These are phyloP conservation scores for Parus major DNA, from an alignment of 2,113 vertebrate genomes.

Conservation along the genomic window DNA sequence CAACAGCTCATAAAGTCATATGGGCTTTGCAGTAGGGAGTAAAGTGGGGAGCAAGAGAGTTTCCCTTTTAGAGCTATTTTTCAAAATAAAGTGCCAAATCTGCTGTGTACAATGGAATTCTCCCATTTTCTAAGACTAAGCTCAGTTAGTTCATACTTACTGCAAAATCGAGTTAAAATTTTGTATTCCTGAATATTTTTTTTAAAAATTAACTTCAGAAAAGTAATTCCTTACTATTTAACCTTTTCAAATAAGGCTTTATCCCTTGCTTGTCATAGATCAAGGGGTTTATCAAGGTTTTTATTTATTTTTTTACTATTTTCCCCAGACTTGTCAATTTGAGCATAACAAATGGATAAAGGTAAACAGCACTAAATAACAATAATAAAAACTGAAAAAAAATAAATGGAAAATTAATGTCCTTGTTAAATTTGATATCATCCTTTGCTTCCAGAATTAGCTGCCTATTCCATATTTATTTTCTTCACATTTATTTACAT, in stretches of 20 bases:
- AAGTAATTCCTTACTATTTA: neutral
- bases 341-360: neutral
- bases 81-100: neutral
- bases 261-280: neutral
- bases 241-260: neutral
- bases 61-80: neutral
- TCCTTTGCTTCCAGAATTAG: neutral
- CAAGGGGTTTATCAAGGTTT: neutral
- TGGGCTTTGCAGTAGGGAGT: neutral
- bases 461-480: neutral
- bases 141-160: neutral
- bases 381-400: neutral
- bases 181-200: neutral
- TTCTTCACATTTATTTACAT: neutral
- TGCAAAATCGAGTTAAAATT: neutral
- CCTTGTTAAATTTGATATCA: neutral
- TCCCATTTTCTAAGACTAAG: neutral
- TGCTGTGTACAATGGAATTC: fast-evolving
- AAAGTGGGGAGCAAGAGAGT: neutral
- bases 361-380: neutral
- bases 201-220: neutral
- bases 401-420: neutral
- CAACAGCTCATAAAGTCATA: neutral
- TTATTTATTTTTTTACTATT: neutral
- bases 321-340: neutral